Base-by-base conservation (phyloP, 2,797 vertebrate genomes). In the Melanotaenia maccullochi region DNA sequence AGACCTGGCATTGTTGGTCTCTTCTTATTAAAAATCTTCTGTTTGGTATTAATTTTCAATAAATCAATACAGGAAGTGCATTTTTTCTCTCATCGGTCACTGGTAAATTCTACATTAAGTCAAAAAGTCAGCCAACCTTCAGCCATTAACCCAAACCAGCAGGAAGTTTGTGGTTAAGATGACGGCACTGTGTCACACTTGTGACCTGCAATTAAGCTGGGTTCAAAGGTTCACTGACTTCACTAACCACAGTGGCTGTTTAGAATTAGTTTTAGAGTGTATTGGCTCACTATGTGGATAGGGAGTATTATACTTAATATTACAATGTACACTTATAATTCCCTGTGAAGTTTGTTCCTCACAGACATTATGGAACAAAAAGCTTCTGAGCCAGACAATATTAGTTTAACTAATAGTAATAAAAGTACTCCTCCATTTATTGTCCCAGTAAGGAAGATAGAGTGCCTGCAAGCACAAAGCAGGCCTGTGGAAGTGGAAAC, bases 171-270 rank as follows among this genome's bases (percentile, higher is more conserved):
- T 76, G 77, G 78, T 75, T 63, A 6, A 38, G 32, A 35, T 79
- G 54, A 71, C 71, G 35, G 81, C 54, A 68, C 7, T 0, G 13
- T 66, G 28, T 59, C 76, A 69, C 24, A 30, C 55, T 65, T 2
- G 14, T 81, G 79, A 88, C 79, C 81, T 71, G 71, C 69, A 66
- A 57, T 61, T 18, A 20, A 8, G 60, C 44, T 16, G 55, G 28
- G 84, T 81, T 90, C 71, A 87, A 71, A 86, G 85, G 85, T 84
- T 89, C 80, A 68, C 64, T 7, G 51, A 66, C 54, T n/a, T n/a
- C n/a, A n/a, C n/a, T 30, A 49, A 80, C 60, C 67, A 60, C 57
- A 38, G 40, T 24, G 60, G 28, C 79, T 64, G 13, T 75, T n/a
- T 47, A n/a, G 6, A 49, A 49, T 20, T 51, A 25, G 42, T 58